Evolutionary conservation across 2,113 vertebrate genomes (phyloP).

Genomic region (Passer montanus): DNA sequence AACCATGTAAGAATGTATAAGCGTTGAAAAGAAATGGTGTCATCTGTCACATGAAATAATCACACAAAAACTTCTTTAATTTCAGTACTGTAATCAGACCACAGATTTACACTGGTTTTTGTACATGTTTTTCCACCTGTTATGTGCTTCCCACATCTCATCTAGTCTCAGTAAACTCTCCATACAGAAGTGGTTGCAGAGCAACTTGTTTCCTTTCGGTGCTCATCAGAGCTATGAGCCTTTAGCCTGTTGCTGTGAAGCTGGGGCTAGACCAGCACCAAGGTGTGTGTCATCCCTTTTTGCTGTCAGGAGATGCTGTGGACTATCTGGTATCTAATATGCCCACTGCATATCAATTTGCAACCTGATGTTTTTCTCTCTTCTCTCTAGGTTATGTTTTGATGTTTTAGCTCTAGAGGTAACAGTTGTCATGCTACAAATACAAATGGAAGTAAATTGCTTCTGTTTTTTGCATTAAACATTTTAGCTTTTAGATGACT

Average conservation of each 20-base stretch:
- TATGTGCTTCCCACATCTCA: background rate
- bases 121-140: background rate
- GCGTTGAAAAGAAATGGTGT: background rate
- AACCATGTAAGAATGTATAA: background rate
- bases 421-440: background rate
- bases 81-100: background rate
- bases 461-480: background rate
- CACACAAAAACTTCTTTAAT: background rate
- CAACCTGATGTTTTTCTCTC: background rate
- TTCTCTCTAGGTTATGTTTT: background rate
- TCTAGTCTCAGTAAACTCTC: background rate
- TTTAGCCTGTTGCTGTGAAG: background rate
- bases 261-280: background rate
- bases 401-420: background rate
- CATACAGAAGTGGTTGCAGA: background rate
- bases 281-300: background rate
- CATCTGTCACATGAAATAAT: background rate
- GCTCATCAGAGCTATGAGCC: background rate
- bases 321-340: background rate
- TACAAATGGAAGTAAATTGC: background rate
- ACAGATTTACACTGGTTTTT: background rate
- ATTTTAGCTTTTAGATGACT: background rate
- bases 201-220: background rate
- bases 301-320: background rate
- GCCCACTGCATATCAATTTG: accelerated